Base-by-base conservation (phyloP, 2,797 vertebrate genomes). In the Centropyge bicolor region DNA sequence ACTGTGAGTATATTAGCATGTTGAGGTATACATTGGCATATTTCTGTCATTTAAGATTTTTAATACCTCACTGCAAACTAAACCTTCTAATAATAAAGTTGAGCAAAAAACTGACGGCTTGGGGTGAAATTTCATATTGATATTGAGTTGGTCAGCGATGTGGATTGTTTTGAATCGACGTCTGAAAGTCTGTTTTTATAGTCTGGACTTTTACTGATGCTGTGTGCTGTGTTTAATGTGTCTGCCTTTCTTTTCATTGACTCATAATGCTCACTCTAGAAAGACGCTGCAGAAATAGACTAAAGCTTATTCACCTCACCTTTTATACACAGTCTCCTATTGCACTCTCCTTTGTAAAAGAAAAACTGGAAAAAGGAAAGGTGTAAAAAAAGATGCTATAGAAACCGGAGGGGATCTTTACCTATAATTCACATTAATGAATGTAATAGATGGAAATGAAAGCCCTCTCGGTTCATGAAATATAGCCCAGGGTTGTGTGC, bases 371-470 rank as follows among this genome's bases (percentile, higher is more conserved):
- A 79, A 74, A 87, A 38, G 24, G 14, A 41, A 51, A 74, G 31
- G 17, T 71, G 17, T 62, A 40, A 43, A 38, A 61, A 52, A 55
- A 51, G 7, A 61, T 49, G 41, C 36, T 14, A 56, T 22, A 64
- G 46, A 69, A 89, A 82, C 68, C 45, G 9, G 5, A 19, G 14
- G 27, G 22, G 48, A 77, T 67, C 60, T 63, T 81, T 67, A 19
- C 31, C 51, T 72, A 46, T 87, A 79, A 84, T 76, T 89, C 48
- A 76, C 51, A 12, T 19, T 76, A 73, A 84, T 90, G 55, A 80
- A 76, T 80, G 51, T 73, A 76, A 85, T 62, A 88, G 68, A 74
- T 80, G 57, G 59, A 83, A 87, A 81, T 81, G 54, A 84, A 87
- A 85, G 68, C 22, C 56, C 19, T 68, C 73, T 80, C 52, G 76